These are phyloP conservation scores for Motacilla alba DNA, from an alignment of 2,113 vertebrate genomes.

Conservation along the genomic window DNA sequence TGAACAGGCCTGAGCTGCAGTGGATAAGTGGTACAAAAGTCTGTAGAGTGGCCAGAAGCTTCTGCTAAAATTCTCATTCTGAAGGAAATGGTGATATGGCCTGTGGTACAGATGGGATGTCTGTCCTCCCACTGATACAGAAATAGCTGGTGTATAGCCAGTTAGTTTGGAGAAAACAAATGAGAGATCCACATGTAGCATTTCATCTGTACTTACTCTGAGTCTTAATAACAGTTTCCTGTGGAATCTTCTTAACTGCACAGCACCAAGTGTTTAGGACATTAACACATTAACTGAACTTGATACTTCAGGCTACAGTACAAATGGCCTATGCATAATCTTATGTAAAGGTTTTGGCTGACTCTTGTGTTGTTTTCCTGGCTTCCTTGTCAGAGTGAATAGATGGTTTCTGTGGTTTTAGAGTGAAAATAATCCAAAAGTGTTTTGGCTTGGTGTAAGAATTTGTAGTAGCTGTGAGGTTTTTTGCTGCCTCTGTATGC, in stretches of 20 bases:
- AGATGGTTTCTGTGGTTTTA: not conserved
- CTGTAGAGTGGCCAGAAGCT: not conserved
- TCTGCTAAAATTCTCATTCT: not conserved
- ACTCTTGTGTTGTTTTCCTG: not conserved
- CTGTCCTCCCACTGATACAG: not conserved
- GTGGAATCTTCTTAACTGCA: not conserved
- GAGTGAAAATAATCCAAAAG: not conserved
- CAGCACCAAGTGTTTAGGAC: not conserved
- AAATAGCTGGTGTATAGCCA: not conserved
- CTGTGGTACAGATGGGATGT: not conserved
- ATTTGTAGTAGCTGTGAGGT: not conserved
- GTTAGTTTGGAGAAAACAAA: not conserved
- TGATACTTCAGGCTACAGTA: not conserved
- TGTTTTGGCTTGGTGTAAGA: not conserved
- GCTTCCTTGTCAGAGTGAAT: not conserved
- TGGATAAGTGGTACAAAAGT: not conserved
- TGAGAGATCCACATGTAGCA: not conserved
- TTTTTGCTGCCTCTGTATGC: not conserved
- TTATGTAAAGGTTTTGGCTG: not conserved
- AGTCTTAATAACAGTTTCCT: not conserved
- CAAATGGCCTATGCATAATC: not conserved
- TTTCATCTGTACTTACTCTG: not conserved
- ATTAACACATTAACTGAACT: not conserved
- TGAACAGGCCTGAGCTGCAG: not conserved
- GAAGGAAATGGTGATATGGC: not conserved